Evolutionary conservation across 2,797 vertebrate species (phyloP), one percentile per base, ranked within the genome.

Genomic region (Tinamus major): DNA sequence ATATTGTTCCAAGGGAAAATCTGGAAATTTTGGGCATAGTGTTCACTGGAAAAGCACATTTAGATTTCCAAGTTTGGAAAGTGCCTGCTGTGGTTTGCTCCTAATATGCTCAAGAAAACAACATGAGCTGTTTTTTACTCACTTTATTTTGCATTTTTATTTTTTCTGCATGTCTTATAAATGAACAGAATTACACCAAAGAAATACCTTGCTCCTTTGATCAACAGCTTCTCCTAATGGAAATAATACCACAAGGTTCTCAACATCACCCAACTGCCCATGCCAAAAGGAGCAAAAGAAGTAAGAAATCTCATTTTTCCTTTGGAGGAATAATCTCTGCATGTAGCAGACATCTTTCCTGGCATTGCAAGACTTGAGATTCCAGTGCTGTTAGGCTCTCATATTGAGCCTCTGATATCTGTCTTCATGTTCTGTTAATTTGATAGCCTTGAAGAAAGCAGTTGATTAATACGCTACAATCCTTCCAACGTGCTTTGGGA

Each of bases 31-130:
- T 29, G 11, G 5, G 5, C 19, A 80, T 9, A 58, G 13, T 1
- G 1, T 48, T 90, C 39, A 29, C 31, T 44, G 6, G 9, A 31
- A 94, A 94, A 70, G 41, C 21, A 75, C 1, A 1, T 68, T 85
- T 85, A 3, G 1, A 29, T 87, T 89, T 75, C 33, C 49, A 58
- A 19, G 20, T n/a, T 35, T 0, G 49, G 20, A 31, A 92, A 44
- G 8, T 27, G 6, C 8, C 56, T 46, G 9, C 58, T 65, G 55
- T 39, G 26, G 5, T 23, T 83, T 59, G 63, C 46, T 78, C 21
- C 37, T 46, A 15, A 4, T 0, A 3, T 0, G 0, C 24, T 80
- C 18, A 65, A 72, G 20, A 55, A 76, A 80, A 41, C 23, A 56
- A 33, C 1, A 10, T 49, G 48, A 26, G 13, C 23, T 49, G 48